Evolutionary conservation across 2,888 invertebrate genomes (phyloP).

Genomic region (Tiliacea aurago): DNA sequence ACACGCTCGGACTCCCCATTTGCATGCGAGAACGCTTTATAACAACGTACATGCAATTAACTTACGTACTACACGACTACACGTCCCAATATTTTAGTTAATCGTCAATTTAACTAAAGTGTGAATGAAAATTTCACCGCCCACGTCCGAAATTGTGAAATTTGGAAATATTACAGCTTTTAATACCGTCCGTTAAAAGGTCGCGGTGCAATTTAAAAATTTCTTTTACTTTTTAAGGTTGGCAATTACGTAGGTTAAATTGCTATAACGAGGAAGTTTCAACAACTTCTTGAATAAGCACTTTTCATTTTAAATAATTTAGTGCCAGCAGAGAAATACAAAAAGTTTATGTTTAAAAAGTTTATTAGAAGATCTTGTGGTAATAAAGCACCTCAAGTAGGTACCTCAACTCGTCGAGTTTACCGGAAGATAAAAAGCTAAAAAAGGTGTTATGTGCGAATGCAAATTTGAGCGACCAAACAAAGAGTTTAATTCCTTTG

Average conservation of each 20-base stretch:
- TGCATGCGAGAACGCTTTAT: conserved; percentile 70
- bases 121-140: conserved; percentile 45
- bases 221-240: conserved; percentile 50
- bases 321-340: conserved; percentile 26
- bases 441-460: conserved; percentile 48
- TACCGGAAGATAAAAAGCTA: conserved; percentile 46
- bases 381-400: conserved; percentile 6
- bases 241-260: conserved; percentile 55
- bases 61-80: conserved; percentile 43
- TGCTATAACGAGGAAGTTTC: conserved; percentile 52
- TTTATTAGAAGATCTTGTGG: conserved; percentile 25
- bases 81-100: conserved; percentile 54
- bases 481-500: conserved; percentile 59
- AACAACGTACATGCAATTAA: conserved; percentile 60
- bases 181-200: conserved; percentile 43
- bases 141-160: conserved; percentile 42
- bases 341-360: conserved; percentile 25
- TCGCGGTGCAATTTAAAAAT: conserved; percentile 46
- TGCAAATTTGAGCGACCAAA: conserved; percentile 61
- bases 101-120: conserved; percentile 37
- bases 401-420: conserved; percentile 2
- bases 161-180: conserved; percentile 40
- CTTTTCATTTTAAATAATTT: conserved; percentile 54
- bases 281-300: conserved; percentile 40
- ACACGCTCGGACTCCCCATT: conserved; percentile 81